Evolutionary conservation across 2,113 vertebrate genomes (phyloP).

Genomic region (Myiopsitta monachus): DNA sequence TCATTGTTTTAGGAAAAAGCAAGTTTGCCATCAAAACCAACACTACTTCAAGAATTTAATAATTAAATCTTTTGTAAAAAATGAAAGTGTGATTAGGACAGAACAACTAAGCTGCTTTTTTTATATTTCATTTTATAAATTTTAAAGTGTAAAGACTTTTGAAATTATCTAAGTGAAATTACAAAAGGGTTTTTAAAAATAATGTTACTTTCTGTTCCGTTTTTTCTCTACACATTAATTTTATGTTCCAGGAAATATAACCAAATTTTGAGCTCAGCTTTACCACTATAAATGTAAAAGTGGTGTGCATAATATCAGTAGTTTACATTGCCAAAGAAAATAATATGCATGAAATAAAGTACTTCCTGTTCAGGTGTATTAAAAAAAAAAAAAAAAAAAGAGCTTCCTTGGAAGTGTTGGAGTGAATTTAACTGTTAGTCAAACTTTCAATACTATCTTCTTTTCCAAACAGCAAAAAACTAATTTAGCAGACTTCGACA

Average conservation of each 20-base stretch:
- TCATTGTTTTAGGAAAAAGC: not conserved
- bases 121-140: not conserved
- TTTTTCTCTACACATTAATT: not conserved
- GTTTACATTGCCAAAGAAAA: not conserved
- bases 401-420: not conserved
- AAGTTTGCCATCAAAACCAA: not conserved
- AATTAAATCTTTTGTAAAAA: not conserved
- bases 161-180: not conserved
- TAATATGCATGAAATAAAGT: not conserved
- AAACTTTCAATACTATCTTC: not conserved
- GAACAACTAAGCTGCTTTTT: not conserved
- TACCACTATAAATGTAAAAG: not conserved
- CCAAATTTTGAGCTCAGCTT: not conserved
- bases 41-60: not conserved
- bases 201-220: not conserved
- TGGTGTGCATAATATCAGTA: not conserved
- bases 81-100: not conserved
- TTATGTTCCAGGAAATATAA: not conserved
- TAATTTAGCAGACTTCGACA: not conserved
- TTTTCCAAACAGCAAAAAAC: not conserved
- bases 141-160: not conserved
- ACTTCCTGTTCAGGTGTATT: not conserved
- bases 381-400: not conserved
- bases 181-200: not conserved
- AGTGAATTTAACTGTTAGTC: not conserved